Conservation (phyloP, 2,113 vertebrate genomes). For the Phalacrocorax carbo region DNA sequence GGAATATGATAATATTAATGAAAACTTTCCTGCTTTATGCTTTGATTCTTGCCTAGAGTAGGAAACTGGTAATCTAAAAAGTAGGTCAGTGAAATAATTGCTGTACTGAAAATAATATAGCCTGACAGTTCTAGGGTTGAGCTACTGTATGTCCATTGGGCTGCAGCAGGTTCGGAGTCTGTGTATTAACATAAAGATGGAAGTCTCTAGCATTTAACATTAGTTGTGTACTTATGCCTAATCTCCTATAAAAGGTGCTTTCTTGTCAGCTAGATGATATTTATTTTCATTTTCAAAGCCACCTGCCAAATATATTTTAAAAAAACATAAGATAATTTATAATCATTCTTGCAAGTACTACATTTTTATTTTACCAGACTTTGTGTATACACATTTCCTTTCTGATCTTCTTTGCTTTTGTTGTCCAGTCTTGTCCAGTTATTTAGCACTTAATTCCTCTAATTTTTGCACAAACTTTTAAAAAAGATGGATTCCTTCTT, state of each 20-base stretch:
- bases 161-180: slow-evolving; percentile 19
- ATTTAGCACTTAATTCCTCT: background rate
- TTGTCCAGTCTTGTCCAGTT: background rate
- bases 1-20: slow-evolving; percentile 33
- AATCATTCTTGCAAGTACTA: background rate
- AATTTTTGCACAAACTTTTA: background rate
- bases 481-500: background rate
- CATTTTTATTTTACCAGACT: background rate
- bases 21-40: slow-evolving; percentile 33
- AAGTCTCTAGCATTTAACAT: slow-evolving; percentile 31
- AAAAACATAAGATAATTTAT: background rate
- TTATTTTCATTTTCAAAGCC: background rate
- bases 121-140: slow-evolving; percentile 69
- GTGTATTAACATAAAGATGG: slow-evolving; percentile 39
- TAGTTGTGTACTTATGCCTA: slow-evolving; percentile 19
- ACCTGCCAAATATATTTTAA: background rate
- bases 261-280: background rate
- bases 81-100: slow-evolving; percentile 77
- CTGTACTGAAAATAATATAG: slow-evolving; percentile 73
- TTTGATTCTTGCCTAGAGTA: slow-evolving; percentile 61
- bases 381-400: background rate
- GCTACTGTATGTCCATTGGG: slow-evolving; percentile 52
- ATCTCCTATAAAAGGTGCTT: slow-evolving; percentile 12
- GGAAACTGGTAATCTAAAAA: slow-evolving; percentile 62
- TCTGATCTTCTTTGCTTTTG: background rate